These are phyloP conservation scores for Syngnathus acus DNA, from an alignment of 2,797 vertebrate species.

Conservation along the genomic window DNA sequence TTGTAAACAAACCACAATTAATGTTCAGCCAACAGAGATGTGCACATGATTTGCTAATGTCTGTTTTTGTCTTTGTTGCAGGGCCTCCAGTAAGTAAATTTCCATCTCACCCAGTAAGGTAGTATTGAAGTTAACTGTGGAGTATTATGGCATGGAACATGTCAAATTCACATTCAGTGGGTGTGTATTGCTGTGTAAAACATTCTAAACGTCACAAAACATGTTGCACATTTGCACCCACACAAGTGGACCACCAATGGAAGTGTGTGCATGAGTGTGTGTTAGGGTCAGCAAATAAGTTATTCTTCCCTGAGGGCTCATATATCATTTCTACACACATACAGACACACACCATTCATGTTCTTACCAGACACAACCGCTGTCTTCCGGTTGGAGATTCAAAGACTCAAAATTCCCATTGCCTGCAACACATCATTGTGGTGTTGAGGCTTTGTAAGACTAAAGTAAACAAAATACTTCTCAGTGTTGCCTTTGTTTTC, in stretches of 20 bases:
- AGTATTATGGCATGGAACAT: not conserved
- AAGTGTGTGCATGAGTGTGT: slow-evolving; percentile 6
- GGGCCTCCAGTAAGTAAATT: slow-evolving; percentile 71
- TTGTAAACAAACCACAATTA: slow-evolving; percentile 49
- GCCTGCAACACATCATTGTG: not conserved
- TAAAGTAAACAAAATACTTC: no score
- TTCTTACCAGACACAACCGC: slow-evolving; percentile 7
- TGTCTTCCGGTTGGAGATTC: slow-evolving; percentile 3
- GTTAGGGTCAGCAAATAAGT: slow-evolving; percentile 4
- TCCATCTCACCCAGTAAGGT: slow-evolving; percentile 56
- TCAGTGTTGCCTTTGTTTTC: no score
- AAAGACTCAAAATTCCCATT: not conserved
- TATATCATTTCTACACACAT: slow-evolving; percentile 26
- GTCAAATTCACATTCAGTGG: not conserved
- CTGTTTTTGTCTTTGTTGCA: slow-evolving; percentile 58
- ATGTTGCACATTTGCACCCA: slow-evolving; percentile 27
- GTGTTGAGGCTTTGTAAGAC: not conserved
- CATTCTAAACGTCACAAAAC: slow-evolving; percentile 24
- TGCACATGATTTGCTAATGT: slow-evolving; percentile 29
- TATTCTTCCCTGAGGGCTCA: slow-evolving; percentile 26
- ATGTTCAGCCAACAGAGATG: slow-evolving; percentile 3
- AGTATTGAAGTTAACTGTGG: slow-evolving; percentile 28
- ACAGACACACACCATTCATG: not conserved
- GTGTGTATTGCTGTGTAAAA: not conserved
- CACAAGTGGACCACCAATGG: slow-evolving; percentile 40